Conservation (phyloP, 2,888 invertebrate species). For the Drosophila aldrichi region DNA sequence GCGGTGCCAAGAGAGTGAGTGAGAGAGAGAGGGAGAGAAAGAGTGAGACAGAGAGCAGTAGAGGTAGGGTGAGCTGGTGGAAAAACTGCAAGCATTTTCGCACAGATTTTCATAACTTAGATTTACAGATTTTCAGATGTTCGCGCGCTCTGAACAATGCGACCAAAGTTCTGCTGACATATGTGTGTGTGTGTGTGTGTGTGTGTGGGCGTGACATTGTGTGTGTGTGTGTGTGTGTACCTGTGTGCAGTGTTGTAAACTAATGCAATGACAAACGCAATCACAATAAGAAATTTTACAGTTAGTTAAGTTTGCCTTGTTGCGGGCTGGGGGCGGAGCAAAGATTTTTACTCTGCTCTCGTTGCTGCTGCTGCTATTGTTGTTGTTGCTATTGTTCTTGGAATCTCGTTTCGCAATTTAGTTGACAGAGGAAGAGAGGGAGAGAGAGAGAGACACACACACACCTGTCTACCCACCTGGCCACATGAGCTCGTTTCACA, state of each 20-base stretch:
- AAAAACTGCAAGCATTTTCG: slow-evolving; percentile 61
- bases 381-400: slow-evolving; percentile 20
- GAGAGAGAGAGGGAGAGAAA: too few relatives aligned
- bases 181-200: slow-evolving; percentile 22
- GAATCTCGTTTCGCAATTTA: slow-evolving; percentile 57
- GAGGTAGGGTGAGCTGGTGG: accelerated
- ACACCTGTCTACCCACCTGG: neutral
- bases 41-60: neutral
- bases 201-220: slow-evolving; percentile 22
- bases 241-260: slow-evolving; percentile 77
- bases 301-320: slow-evolving; percentile 79
- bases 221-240: slow-evolving; percentile 40
- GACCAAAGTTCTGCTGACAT: slow-evolving; percentile 52
- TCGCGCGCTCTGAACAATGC: slow-evolving; percentile 54
- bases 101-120: slow-evolving; percentile 79
- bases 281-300: slow-evolving; percentile 80
- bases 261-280: slow-evolving; percentile 81
- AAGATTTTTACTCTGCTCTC: slow-evolving; percentile 21
- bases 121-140: slow-evolving; percentile 59
- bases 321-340: slow-evolving; percentile 49
- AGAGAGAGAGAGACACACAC: neutral
- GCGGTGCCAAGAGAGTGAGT: slow-evolving; percentile 23
- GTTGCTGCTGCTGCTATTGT: slow-evolving; percentile 6
- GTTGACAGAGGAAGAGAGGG: slow-evolving; percentile 18
- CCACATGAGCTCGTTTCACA: slow-evolving; percentile 21